Base-by-base conservation (phyloP, 2,113 vertebrate species). In the Albula glossodonta region DNA sequence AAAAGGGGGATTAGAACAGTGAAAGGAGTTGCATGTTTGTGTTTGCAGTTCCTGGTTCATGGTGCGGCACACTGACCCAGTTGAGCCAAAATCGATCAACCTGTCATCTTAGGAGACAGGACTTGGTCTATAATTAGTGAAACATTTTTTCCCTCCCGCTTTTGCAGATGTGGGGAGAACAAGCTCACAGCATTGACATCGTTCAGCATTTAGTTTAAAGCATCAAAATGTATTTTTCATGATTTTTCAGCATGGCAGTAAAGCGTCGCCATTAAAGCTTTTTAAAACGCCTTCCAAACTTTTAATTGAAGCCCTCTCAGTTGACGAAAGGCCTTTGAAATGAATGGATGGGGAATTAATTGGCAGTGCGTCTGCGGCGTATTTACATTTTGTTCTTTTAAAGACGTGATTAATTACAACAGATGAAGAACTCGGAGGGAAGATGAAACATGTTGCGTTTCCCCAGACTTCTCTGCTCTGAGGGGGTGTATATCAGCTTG, bases 351-450 rank as follows among this genome's bases (percentile, higher is more conserved):
- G 90, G 89, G 91, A 92, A 92, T 92, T 93, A 94, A 94, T 93
- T 95, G 93, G 92, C 92, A 89, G 89, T 52, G 50, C 88, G 92
- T 94, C 91, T 90, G 87, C 50, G 11, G 84, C 83, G 83, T 92
- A 91, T 93, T 93, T 93, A 91, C 89, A 92, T 92, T 93, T 92
- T 92, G 85, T 91, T 91, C 93, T 92, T 93, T 92, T 93, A 93
- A 93, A 93, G 92, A 92, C 86, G 87, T 89, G 88, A 91, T 93
- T 94, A 91, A 94, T 94, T 93, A 93, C 87, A 86, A 88, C 85
- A 92, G 86, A 90, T 91, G 89, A 92, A 91, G 87, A 92, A 91
- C 85, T 90, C 91, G 91, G 89, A 87, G 80, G 91, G 91, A 90
- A 90, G 88, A 92, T 86, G 89, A 88, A 88, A 89, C 87, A 86